A percentile compares a stretch with the other conserved stretches of the same genome.
Evolutionary conservation across 2,888 invertebrate species (phyloP).

Genomic region (Ceraclea dissimilis): DNA sequence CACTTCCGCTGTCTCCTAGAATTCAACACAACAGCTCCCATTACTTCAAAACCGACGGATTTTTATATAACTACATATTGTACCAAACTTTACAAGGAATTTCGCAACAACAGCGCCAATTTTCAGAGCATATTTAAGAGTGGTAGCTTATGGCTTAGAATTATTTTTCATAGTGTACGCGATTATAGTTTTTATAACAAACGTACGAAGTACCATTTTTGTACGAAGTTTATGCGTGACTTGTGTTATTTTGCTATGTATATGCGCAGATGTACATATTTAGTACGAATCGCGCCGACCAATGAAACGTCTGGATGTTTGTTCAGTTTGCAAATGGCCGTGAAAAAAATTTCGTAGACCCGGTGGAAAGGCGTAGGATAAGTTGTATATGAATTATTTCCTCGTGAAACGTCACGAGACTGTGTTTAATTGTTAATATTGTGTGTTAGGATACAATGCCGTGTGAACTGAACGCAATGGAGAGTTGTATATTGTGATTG

Average conservation of each 20-base stretch:
- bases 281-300: slow-evolving; percentile 30
- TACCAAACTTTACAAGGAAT: background rate
- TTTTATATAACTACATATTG: background rate
- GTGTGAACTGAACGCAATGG: background rate
- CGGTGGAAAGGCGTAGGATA: slow-evolving; percentile 41
- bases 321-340: slow-evolving; percentile 55
- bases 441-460: background rate
- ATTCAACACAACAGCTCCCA: background rate
- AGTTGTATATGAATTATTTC: slow-evolving; percentile 19
- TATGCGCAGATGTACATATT: background rate
- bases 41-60: background rate
- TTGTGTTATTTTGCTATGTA: background rate
- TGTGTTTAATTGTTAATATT: background rate
- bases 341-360: slow-evolving; percentile 43
- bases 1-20: slow-evolving; percentile 19
- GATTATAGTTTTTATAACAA: background rate
- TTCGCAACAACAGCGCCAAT: background rate
- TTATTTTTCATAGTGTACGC: background rate
- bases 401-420: background rate
- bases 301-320: slow-evolving; percentile 45
- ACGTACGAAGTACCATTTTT: background rate
- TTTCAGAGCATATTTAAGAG: background rate
- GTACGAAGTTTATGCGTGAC: background rate
- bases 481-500: background rate
- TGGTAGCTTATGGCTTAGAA: background rate